phyloP scores from a whole-genome alignment of 2,888 invertebrate genomes.

The Drosophila testacea region DNA sequence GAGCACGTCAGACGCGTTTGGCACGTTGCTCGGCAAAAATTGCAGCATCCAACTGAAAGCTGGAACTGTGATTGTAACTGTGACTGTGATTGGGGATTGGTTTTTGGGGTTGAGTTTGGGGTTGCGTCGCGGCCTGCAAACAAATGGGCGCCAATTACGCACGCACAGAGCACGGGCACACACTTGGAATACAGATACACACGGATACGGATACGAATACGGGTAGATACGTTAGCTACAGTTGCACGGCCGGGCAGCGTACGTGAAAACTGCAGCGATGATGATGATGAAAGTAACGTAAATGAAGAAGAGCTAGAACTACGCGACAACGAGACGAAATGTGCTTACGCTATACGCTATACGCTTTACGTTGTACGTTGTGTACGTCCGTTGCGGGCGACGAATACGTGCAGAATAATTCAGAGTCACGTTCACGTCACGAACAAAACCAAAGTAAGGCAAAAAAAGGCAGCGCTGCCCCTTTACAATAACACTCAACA shows the following conservation, averaged over 20 bases:
- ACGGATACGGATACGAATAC: conserved; percentile 46
- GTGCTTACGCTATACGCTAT: conserved; percentile 47
- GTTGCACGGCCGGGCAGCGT: conserved; percentile 68
- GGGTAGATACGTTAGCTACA: conserved; percentile 47
- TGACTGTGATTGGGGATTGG: conserved; percentile 16
- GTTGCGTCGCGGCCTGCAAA: conserved; percentile 57
- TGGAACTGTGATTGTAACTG: conserved; percentile 12
- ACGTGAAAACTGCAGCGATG: conserved; percentile 72
- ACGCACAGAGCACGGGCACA: conserved; percentile 59
- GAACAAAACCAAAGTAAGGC: conserved; percentile 85
- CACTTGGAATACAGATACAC: conserved; percentile 22
- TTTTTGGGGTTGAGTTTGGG: conserved; percentile 33
- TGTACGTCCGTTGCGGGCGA: conserved; percentile 83
- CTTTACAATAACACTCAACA: conserved; percentile 39
- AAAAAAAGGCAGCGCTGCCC: conserved; percentile 71
- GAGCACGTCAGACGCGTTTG: conserved; percentile 64
- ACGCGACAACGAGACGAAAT: conserved; percentile 35
- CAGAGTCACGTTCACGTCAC: conserved; percentile 85
- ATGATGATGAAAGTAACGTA: conserved; percentile 57
- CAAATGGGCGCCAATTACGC: conserved; percentile 77
- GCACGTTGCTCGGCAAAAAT: conserved; percentile 68
- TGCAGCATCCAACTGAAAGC: conserved; percentile 50
- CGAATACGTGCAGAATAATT: conserved; percentile 85
- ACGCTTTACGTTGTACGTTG: conserved; percentile 38
- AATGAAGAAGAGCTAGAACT: conserved; percentile 31